A percentile compares a stretch with the other conserved stretches of the same genome.
Conservation (phyloP, 1,140 invertebrate species). For the Drosophila triauraria region DNA sequence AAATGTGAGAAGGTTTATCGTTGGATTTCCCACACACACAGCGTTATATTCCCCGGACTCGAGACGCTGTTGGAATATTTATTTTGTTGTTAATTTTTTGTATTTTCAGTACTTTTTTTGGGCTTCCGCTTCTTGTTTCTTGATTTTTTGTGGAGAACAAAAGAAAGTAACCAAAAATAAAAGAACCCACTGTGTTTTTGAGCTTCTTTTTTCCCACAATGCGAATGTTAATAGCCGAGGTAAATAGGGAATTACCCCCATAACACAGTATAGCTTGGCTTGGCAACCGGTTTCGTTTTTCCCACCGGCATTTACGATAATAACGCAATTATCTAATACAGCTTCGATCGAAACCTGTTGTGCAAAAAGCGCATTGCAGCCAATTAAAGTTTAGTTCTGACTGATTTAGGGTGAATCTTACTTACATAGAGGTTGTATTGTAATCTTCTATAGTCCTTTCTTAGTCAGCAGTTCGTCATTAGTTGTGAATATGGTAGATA, state of each 20-base stretch:
- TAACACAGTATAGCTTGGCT: not conserved
- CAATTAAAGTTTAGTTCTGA: constrained; percentile 21
- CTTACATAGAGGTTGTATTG: not conserved
- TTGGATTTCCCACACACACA: not conserved
- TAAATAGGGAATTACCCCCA: constrained; percentile 34
- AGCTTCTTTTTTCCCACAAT: not conserved
- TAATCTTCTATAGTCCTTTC: constrained; percentile 17
- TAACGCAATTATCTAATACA: constrained; percentile 37
- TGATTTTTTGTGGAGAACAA: constrained; percentile 5
- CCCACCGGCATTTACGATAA: constrained; percentile 36
- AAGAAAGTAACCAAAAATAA: not conserved
- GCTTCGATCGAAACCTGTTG: constrained; percentile 28
- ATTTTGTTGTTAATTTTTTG: constrained; percentile 1
- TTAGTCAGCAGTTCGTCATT: constrained; percentile 37
- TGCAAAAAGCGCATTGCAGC: not conserved
- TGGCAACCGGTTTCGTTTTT: constrained; percentile 57
- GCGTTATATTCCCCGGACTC: not conserved
- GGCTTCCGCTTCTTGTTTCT: constrained; percentile 3
- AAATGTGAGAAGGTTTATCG: constrained; percentile 13
- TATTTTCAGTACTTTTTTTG: not conserved
- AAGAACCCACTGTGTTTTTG: constrained; percentile 7
- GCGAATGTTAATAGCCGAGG: constrained; percentile 5
- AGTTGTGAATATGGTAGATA: constrained; percentile 27
- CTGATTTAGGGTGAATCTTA: not conserved
- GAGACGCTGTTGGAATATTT: constrained; percentile 19